Conservation (phyloP, 2,113 vertebrate genomes). For the Gasterosteus aculeatus region DNA sequence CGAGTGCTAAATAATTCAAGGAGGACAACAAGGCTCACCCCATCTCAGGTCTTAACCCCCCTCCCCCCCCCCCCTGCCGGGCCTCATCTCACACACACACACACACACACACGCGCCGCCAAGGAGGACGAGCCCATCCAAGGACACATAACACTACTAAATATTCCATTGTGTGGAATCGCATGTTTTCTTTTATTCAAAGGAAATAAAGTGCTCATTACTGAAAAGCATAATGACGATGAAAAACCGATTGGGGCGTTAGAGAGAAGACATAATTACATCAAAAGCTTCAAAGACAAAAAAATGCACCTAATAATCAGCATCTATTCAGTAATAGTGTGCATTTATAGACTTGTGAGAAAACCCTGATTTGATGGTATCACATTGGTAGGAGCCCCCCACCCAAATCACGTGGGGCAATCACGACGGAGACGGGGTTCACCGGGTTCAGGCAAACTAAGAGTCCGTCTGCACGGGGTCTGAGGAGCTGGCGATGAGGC, state of each 20-base stretch:
- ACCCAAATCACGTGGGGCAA: no score
- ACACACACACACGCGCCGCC: conserved; percentile 35
- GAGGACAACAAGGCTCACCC: conserved; percentile 69
- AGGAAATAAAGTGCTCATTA: conserved; percentile 66
- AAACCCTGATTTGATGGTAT: no score
- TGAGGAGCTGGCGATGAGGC: no score
- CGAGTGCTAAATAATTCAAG: conserved; percentile 73
- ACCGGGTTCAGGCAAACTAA: no score
- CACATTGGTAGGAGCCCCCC: no score
- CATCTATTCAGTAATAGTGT: no score
- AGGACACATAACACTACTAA: conserved; percentile 65
- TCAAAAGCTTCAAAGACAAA: conserved; percentile 60
- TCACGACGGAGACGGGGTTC: no score
- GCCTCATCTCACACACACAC: conserved; percentile 37
- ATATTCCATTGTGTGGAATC: conserved; percentile 69
- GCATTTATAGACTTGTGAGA: no score
- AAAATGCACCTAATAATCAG: conserved; percentile 16
- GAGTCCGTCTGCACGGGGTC: no score
- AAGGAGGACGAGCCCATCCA: conserved; percentile 51
- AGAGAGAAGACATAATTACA: conserved; percentile 69
- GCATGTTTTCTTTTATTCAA: conserved; percentile 65
- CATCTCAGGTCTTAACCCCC: conserved; percentile 65
- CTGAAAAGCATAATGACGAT: conserved; percentile 69
- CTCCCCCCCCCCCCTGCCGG: conserved; percentile 58
- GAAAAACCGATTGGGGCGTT: conserved; percentile 63